Base-by-base conservation (phyloP, 92 coral and sea anemone genomes). In the Parazoanthus atlanticus region DNA sequence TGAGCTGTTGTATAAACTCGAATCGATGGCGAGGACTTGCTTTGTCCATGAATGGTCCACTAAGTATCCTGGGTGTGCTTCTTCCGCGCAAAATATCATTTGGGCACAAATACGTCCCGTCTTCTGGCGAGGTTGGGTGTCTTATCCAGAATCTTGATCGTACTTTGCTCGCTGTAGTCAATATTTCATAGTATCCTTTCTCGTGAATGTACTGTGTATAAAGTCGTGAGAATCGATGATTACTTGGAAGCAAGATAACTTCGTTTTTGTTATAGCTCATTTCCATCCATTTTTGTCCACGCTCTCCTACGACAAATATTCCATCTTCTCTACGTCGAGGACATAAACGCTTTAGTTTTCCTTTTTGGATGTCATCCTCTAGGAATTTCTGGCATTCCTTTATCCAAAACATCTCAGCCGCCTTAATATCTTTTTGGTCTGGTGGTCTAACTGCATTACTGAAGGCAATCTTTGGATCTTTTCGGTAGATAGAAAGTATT, bases 251-350 rank as follows among this genome's bases (percentile, higher is more conserved):
- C 69, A 91, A 85, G 10, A 91, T 56, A 33, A 88, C 9, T 78
- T 84, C 86, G 65, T 85, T 56, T 40, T 91, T 81, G 72, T 91
- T 79, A 30, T 88, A 88, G 77, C 88, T 88, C 85, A 85, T 73
- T 66, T 91, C 89, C 56, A 84, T 26, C 91, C 89, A 84, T 52
- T 49, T 65, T 76, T 54, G n/a, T 9, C 58, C 86, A 49, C 90
- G 88, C 3, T 84, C 89, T n/a, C 93, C 88, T 33, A 88, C 93
- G 31, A 91, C 91, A 31, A 56, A 74, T 40, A 91, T 88, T 73
- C 91, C 93, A 46, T 91, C 84, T 30, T 84, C 90, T 30, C 80
- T 15, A 6, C 15, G 38, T 23, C 86, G 29, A 49, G 91, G 90
- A 84, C 85, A 82, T 49, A 91, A 80, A 8, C 86, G 85, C 64